Evolutionary conservation across 2,797 vertebrate species (phyloP).

Genomic region (Megalops cyprinoides): DNA sequence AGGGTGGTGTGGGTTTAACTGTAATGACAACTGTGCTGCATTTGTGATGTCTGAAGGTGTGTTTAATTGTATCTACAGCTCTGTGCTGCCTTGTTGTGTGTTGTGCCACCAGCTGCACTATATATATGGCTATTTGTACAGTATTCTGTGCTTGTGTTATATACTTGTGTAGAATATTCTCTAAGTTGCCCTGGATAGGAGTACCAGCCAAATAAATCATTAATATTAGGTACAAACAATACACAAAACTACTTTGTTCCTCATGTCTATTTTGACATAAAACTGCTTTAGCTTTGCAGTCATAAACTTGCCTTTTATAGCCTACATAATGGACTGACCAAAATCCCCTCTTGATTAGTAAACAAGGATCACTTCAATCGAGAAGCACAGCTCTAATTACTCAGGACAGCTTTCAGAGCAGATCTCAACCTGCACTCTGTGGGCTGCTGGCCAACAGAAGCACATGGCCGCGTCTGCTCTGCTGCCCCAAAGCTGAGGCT

Average conservation of each 20-base stretch:
- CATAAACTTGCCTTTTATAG: neutral
- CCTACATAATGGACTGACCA: neutral
- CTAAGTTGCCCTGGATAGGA: neutral
- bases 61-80: too few relatives aligned
- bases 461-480: neutral
- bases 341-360: neutral
- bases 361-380: slow-evolving; percentile 2
- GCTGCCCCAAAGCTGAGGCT: neutral
- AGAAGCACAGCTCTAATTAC: slow-evolving; percentile 3
- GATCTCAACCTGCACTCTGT: slow-evolving; percentile 12
- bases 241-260: neutral
- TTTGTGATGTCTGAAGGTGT: too few relatives aligned
- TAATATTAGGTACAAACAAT: neutral
- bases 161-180: too few relatives aligned
- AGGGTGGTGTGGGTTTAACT: too few relatives aligned
- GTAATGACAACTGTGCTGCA: too few relatives aligned
- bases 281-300: neutral
- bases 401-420: slow-evolving; percentile 19
- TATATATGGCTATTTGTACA: neutral
- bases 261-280: neutral
- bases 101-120: neutral
- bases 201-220: neutral
- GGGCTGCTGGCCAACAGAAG: slow-evolving; percentile 12
- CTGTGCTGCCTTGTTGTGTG: neutral
- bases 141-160: neutral